Conservation (phyloP, 1,140 invertebrate species). For the Pissodes strobi region DNA sequence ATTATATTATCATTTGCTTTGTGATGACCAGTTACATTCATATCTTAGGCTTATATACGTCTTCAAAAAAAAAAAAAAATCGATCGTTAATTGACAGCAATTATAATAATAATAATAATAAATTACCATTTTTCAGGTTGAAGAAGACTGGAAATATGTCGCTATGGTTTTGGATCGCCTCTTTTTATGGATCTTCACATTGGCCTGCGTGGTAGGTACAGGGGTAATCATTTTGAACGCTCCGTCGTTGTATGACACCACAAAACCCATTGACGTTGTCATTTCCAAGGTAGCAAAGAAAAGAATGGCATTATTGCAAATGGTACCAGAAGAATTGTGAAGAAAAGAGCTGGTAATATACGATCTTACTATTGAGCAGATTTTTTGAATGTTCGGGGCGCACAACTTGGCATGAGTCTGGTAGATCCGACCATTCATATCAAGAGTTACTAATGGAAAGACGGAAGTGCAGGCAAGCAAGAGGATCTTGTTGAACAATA, state of each 20-base stretch:
- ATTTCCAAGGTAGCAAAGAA: slow-evolving; percentile 92
- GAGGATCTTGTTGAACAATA: neutral
- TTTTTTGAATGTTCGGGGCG: slow-evolving; percentile 5
- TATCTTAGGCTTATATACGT: no score
- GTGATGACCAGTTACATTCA: no score
- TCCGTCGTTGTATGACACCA: slow-evolving; percentile 92
- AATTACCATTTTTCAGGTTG: slow-evolving; percentile 76
- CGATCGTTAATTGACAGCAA: no score
- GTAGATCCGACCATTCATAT: slow-evolving; percentile 3
- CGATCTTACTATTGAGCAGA: neutral
- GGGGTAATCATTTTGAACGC: slow-evolving; percentile 93
- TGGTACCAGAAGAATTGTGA: slow-evolving; percentile 75
- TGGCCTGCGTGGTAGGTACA: slow-evolving; percentile 90
- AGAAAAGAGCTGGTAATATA: slow-evolving; percentile 1
- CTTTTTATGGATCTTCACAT: slow-evolving; percentile 96
- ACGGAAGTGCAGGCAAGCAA: no score
- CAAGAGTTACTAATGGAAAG: neutral
- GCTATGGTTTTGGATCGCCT: slow-evolving; percentile 96
- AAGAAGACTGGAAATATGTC: slow-evolving; percentile 99
- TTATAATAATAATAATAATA: no score
- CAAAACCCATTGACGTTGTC: slow-evolving; percentile 89
- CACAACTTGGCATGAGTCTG: neutral
- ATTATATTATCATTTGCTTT: no score
- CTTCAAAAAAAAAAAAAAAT: no score
- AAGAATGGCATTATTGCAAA: slow-evolving; percentile 82